Base-by-base conservation (phyloP, 2,888 invertebrate species). In the Cylindroiulus punctatus region DNA sequence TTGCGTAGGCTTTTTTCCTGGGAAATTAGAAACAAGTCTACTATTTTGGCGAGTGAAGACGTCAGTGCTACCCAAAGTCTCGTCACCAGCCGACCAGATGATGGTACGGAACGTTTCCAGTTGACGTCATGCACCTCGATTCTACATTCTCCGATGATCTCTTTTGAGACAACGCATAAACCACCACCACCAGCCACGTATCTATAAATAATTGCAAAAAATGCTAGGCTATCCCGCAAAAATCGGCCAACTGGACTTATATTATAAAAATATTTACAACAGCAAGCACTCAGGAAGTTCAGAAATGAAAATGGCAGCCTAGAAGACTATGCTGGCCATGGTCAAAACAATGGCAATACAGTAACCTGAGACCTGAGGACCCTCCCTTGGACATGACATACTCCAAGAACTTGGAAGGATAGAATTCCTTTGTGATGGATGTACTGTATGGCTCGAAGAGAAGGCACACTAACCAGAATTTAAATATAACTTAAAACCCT, bases 181-280 rank as follows among this genome's bases (percentile, higher is more conserved):
- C 52, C 52, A 52, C 52, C 22, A 81, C 19, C 36, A 30, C 81
- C 81, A n/a, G n/a, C n/a, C 36, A 81, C 81, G 81, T 36, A 36
- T 81, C 81, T 81, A 81, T 81, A 81, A 81, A 81, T 81, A 81
- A 81, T 52, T 52, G 52, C 19, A 52, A 52, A 52, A 52, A 19
- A 52, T 52, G 52, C 19, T n/a, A n/a, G 52, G 52, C 52, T 52
- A 52, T 52, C 52, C 52, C 52, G n/a, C 52, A n/a, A 52, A 52
- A 52, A 52, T 52, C 19, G 52, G 19, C 52, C 52, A 52, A 52
- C 3, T n/a, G n/a, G n/a, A n/a, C n/a, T 36, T 36, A 36, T 7
- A 4, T 2, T 36, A 36, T 36, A 36, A 36, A 36, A 2, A 7
- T 36, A 2, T 7, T 36, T 4, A 7, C 36, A 36, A 36, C 3